Percentiles rank a stretch among this genome's conserved stretches.
Evolutionary conservation across 30 jellyfish, hydroid and myxozoan species (phyloP).

Genomic region (Mastigias papua): DNA sequence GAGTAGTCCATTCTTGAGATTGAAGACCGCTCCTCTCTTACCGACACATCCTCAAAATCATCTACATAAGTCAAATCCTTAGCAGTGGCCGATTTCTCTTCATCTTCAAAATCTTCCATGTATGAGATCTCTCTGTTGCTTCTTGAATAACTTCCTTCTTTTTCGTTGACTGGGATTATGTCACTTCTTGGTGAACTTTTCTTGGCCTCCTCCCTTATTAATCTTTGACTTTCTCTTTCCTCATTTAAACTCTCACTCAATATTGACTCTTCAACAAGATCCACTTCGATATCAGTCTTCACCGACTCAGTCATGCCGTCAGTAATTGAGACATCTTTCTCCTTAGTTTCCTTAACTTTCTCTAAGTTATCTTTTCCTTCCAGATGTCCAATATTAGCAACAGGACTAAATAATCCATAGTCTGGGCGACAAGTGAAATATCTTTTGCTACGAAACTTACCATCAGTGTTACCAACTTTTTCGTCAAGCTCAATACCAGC

Average conservation of each 20-base stretch:
- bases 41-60: constrained; percentile 45
- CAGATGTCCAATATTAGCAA: constrained; percentile 50
- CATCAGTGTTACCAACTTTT: constrained; percentile 88
- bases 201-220: neutral
- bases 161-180: neutral
- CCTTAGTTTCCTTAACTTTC: neutral
- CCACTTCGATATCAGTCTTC: constrained; percentile 24
- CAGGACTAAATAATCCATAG: constrained; percentile 85
- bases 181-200: neutral
- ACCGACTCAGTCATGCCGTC: constrained; percentile 27
- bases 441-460: constrained; percentile 85
- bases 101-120: constrained; percentile 32
- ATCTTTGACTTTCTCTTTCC: constrained; percentile 16
- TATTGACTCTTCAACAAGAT: constrained; percentile 2
- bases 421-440: constrained; percentile 81
- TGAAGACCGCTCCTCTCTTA: constrained; percentile 22
- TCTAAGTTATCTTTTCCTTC: constrained; percentile 1
- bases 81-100: constrained; percentile 12
- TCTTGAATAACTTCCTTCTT: neutral
- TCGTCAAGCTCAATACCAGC: constrained; percentile 95
- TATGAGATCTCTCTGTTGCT: constrained; percentile 9
- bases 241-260: neutral
- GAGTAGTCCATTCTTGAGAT: neutral
- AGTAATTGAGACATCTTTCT: neutral
- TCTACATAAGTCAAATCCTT: constrained; percentile 37